A percentile compares a stretch with the other conserved stretches of the same genome.
Conservation (phyloP, 2,888 invertebrate species). For the Cerastis rubricosa region DNA sequence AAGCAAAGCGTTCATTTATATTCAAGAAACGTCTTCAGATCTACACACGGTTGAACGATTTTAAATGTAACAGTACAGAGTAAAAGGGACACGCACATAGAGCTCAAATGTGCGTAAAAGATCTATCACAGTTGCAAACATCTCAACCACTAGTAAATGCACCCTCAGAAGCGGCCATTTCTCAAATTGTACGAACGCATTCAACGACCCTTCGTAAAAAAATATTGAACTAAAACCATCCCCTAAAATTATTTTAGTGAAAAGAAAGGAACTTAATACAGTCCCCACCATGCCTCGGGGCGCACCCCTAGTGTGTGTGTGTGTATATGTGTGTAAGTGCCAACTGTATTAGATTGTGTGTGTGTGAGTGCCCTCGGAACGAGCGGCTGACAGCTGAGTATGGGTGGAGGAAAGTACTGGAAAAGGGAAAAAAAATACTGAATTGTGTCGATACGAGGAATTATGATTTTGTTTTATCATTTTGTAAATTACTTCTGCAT, state of each 20-base stretch:
- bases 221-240: constrained; percentile 90
- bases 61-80: constrained; percentile 32
- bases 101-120: constrained; percentile 61
- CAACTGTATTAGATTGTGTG: constrained; percentile 60
- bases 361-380: constrained; percentile 86
- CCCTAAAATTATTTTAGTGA: constrained; percentile 91
- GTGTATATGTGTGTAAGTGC: constrained; percentile 72
- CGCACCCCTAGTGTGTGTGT: constrained; percentile 82
- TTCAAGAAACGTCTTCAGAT: constrained; percentile 40
- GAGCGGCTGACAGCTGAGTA: constrained; percentile 84
- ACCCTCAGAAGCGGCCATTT: constrained; percentile 83
- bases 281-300: constrained; percentile 87
- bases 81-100: constrained; percentile 35
- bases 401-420: constrained; percentile 72
- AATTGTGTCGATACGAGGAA: not conserved
- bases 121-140: constrained; percentile 75
- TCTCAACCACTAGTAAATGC: constrained; percentile 79
- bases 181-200: constrained; percentile 86
- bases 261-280: constrained; percentile 91
- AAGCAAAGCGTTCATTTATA: constrained; percentile 22
- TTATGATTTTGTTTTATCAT: not conserved
- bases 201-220: constrained; percentile 87
- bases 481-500: not conserved
- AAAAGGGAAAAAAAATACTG: not conserved
- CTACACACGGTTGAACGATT: constrained; percentile 43